Conservation (phyloP, 2,888 invertebrate species). For the Poecilobothrus nobilitatus region DNA sequence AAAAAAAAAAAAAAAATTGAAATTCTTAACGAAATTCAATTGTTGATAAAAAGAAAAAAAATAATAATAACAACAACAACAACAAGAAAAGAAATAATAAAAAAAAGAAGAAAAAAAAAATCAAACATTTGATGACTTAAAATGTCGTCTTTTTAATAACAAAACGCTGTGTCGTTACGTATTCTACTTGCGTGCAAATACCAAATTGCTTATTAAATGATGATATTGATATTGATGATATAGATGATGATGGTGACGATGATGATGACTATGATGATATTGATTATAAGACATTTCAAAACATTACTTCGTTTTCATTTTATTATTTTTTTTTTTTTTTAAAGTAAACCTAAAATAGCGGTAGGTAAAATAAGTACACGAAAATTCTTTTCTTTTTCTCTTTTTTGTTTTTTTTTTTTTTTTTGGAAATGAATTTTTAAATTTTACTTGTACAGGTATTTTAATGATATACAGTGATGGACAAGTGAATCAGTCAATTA, state of each 20-base stretch:
- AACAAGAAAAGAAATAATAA: not conserved
- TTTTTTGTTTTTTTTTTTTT: too few relatives aligned
- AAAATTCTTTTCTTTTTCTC: too few relatives aligned
- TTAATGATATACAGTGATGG: too few relatives aligned
- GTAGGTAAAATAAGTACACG: too few relatives aligned
- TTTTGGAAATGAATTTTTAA: too few relatives aligned
- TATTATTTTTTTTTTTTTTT: too few relatives aligned
- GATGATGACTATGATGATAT: not conserved
- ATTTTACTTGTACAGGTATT: too few relatives aligned
- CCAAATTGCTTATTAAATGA: constrained; percentile 1
- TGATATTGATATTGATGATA: not conserved
- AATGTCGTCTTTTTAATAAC: not conserved
- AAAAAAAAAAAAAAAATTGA: not conserved
- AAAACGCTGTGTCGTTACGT: not conserved
- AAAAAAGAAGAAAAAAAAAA: not conserved
- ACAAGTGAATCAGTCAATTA: too few relatives aligned
- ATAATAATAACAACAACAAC: not conserved
- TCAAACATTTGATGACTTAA: not conserved
- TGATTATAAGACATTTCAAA: not conserved
- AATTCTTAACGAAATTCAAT: constrained; percentile 1
- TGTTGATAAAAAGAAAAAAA: not conserved
- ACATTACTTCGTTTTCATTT: too few relatives aligned
- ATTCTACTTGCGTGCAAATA: not conserved
- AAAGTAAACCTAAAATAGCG: too few relatives aligned
- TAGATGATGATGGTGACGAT: not conserved